Evolutionary conservation across 2,888 invertebrate genomes (phyloP).

Genomic region (Drosophila ustulata): DNA sequence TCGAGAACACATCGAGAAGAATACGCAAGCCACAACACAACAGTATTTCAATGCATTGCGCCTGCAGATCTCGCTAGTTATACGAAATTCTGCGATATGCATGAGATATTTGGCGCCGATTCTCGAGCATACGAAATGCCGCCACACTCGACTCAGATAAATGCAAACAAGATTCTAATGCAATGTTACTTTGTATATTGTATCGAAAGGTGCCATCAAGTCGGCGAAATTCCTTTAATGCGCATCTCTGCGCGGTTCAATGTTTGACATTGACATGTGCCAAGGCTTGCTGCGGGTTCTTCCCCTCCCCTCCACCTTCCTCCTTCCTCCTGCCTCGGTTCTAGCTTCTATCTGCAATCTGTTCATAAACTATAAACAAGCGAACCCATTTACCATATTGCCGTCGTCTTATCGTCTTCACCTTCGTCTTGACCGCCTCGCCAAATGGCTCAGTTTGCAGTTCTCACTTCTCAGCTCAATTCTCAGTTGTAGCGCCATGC

Average conservation of each 20-base stretch:
- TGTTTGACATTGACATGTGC: constrained; percentile 76
- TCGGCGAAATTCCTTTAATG: constrained; percentile 77
- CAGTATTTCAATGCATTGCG: constrained; percentile 48
- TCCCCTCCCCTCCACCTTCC: background rate
- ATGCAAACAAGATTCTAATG: constrained; percentile 64
- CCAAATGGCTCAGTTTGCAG: constrained; percentile 33
- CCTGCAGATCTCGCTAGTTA: constrained; percentile 40
- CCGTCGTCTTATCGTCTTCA: background rate
- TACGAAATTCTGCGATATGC: constrained; percentile 70
- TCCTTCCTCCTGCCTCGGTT: background rate
- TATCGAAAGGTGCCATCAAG: constrained; percentile 77
- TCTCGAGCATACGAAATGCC: constrained; percentile 57
- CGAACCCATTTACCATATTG: constrained; percentile 19
- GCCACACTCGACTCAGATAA: constrained; percentile 4
- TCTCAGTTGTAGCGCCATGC: constrained; percentile 66
- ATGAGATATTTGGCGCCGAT: constrained; percentile 75
- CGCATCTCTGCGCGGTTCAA: constrained; percentile 64
- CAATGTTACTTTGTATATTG: constrained; percentile 28
- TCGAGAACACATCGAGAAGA: constrained; percentile 18
- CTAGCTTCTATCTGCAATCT: constrained; percentile 13
- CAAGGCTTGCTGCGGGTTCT: constrained; percentile 48
- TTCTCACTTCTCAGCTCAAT: constrained; percentile 16
- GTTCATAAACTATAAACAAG: constrained; percentile 11
- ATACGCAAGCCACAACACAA: constrained; percentile 3
- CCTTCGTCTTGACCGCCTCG: constrained; percentile 3